phyloP scores from a whole-genome alignment of 1,140 invertebrate species.

The Caligus rogercresseyi region DNA sequence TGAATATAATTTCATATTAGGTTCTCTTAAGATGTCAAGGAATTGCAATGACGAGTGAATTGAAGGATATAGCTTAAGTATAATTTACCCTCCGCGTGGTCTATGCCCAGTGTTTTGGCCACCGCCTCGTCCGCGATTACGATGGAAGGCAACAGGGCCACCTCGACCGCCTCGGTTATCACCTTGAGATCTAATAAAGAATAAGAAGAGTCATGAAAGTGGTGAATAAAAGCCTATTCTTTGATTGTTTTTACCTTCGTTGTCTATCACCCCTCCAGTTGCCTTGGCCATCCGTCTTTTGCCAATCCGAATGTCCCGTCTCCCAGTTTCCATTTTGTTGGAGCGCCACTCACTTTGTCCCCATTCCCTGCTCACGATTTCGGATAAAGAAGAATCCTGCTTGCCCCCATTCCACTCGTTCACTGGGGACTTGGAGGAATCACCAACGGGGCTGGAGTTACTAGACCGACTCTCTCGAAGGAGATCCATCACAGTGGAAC shows the following conservation, averaged over 20 bases:
- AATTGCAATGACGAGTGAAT: no score
- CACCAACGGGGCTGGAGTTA: neutral
- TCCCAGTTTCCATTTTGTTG: neutral
- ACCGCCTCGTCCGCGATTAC: constrained; percentile 12
- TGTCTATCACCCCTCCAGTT: neutral
- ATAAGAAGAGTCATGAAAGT: no score
- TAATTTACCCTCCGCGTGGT: constrained; percentile 7
- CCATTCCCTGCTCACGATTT: neutral
- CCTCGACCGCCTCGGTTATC: constrained; percentile 2
- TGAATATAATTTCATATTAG: no score
- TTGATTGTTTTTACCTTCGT: neutral
- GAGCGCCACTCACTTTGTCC: neutral
- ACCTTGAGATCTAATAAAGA: neutral
- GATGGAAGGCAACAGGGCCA: constrained; percentile 30
- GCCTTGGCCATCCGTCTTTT: neutral
- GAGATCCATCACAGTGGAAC: constrained; percentile 14
- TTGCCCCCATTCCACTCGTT: neutral
- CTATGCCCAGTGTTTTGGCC: constrained; percentile 5
- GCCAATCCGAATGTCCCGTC: neutral
- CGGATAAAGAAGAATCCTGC: neutral
- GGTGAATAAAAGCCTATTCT: no score
- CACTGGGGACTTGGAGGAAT: neutral
- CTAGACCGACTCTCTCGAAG: constrained; percentile 1
- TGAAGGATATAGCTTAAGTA: no score
- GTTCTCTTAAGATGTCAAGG: no score